These are phyloP conservation scores for Stenotaenia linearis DNA, from an alignment of 2,888 invertebrate genomes.

Conservation along the genomic window DNA sequence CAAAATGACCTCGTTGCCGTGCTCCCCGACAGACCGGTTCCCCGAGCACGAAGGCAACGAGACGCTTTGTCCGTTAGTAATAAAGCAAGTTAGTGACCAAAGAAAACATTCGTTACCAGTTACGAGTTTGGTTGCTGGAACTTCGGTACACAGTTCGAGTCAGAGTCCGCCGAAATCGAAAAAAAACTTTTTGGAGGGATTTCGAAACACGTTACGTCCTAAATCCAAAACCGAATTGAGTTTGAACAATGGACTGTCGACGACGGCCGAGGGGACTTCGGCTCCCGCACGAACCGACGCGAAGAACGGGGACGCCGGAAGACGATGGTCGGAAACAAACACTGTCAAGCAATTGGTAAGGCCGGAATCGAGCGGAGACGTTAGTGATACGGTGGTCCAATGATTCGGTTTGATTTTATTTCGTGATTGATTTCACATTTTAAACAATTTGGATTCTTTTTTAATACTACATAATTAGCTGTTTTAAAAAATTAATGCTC, in stretches of 20 bases:
- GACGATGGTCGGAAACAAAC: conserved; percentile 32
- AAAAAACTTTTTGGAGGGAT: conserved; percentile 57
- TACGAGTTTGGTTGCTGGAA: background rate
- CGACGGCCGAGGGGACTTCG: background rate
- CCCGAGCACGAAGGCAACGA: background rate
- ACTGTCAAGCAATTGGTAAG: conserved; percentile 32
- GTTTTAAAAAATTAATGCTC: background rate
- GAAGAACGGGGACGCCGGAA: background rate
- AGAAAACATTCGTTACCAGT: conserved; percentile 34
- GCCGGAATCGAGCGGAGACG: background rate
- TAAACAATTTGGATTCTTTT: background rate
- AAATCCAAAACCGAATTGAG: conserved; percentile 52
- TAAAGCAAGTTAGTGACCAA: conserved; percentile 29
- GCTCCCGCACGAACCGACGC: background rate
- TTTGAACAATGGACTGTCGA: conserved; percentile 13
- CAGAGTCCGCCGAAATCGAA: conserved; percentile 52
- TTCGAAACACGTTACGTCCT: conserved; percentile 56
- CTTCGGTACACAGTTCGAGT: conserved; percentile 39
- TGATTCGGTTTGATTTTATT: background rate
- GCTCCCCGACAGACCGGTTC: conserved; percentile 33
- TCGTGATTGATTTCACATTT: too few relatives aligned
- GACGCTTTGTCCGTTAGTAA: conserved; percentile 7
- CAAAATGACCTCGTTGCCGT: conserved; percentile 33
- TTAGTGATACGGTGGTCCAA: conserved; percentile 27
- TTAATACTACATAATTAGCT: background rate